phyloP scores from a whole-genome alignment of 2,113 vertebrate species.

The Pipa parva region DNA sequence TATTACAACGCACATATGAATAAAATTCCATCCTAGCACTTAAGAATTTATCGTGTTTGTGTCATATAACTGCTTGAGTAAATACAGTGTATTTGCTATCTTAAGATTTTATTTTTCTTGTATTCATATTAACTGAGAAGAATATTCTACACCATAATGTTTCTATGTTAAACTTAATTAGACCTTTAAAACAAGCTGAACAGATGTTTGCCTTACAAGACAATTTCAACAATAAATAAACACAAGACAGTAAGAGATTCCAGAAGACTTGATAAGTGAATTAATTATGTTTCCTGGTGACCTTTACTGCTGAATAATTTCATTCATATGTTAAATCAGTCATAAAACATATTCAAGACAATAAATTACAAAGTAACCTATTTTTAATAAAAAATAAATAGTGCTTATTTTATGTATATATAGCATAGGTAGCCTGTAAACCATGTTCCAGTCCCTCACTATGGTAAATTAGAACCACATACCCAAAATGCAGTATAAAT shows the following conservation, averaged over 20 bases:
- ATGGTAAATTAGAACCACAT: too few species aligned
- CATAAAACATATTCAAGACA: not conserved
- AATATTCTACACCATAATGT: slow-evolving; percentile 18
- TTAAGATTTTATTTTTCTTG: slow-evolving; percentile 29
- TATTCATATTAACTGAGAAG: not conserved
- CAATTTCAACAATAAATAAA: slow-evolving; percentile 28
- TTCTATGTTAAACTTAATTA: slow-evolving; percentile 23
- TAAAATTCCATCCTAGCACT: too few species aligned
- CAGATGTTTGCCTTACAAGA: slow-evolving; percentile 12
- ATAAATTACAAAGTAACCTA: not conserved
- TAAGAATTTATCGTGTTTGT: too few species aligned
- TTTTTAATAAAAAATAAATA: not conserved
- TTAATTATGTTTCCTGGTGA: slow-evolving; percentile 1
- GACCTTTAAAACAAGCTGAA: slow-evolving; percentile 13
- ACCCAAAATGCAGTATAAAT: too few species aligned
- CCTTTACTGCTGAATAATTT: not conserved
- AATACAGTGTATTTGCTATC: slow-evolving; percentile 11
- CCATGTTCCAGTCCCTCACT: too few species aligned
- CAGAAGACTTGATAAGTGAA: not conserved
- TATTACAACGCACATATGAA: too few species aligned
- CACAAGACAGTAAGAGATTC: slow-evolving; percentile 21
- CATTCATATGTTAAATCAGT: not conserved
- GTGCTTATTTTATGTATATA: too few species aligned
- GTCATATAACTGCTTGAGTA: not conserved
- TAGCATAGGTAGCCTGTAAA: too few species aligned